phyloP scores from a whole-genome alignment of 1,140 invertebrate species.

The Aphidius gifuensis region DNA sequence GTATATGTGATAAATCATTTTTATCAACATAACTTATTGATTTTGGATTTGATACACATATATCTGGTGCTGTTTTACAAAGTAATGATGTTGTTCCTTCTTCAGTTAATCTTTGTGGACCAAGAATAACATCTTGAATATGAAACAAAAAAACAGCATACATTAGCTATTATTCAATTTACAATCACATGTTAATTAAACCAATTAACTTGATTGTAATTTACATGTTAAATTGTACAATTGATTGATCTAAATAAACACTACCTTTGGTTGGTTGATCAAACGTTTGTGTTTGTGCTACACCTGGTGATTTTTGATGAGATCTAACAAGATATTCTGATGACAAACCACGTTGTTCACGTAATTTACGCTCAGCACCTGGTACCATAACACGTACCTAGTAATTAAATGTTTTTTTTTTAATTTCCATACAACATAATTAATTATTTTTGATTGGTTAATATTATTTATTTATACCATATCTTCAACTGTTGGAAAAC shows the following conservation, averaged over 20 bases:
- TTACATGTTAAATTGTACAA: background rate
- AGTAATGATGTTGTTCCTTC: slow-evolving; percentile 48
- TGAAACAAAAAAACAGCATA: background rate
- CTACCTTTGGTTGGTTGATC: slow-evolving; percentile 45
- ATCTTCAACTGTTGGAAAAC: slow-evolving; percentile 63
- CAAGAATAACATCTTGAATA: slow-evolving; percentile 32
- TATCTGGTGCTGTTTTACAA: slow-evolving; percentile 52
- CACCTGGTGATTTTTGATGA: slow-evolving; percentile 51
- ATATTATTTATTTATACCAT: slow-evolving; percentile 53
- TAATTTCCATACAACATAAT: slow-evolving; percentile 1
- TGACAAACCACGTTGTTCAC: slow-evolving; percentile 54
- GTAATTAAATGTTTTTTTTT: slow-evolving; percentile 24
- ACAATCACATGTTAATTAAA: background rate
- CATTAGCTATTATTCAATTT: too few species aligned
- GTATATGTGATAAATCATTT: slow-evolving; percentile 49
- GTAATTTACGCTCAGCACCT: slow-evolving; percentile 60
- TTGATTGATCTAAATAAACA: background rate
- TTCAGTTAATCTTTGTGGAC: slow-evolving; percentile 43
- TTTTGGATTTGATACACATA: slow-evolving; percentile 52
- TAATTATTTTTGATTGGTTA: background rate
- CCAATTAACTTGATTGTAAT: background rate
- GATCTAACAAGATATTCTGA: slow-evolving; percentile 52
- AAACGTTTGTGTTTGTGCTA: slow-evolving; percentile 42
- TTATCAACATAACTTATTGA: slow-evolving; percentile 53
- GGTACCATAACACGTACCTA: slow-evolving; percentile 63